Conservation (phyloP, 2,113 vertebrate genomes). For the Nibea coibor region DNA sequence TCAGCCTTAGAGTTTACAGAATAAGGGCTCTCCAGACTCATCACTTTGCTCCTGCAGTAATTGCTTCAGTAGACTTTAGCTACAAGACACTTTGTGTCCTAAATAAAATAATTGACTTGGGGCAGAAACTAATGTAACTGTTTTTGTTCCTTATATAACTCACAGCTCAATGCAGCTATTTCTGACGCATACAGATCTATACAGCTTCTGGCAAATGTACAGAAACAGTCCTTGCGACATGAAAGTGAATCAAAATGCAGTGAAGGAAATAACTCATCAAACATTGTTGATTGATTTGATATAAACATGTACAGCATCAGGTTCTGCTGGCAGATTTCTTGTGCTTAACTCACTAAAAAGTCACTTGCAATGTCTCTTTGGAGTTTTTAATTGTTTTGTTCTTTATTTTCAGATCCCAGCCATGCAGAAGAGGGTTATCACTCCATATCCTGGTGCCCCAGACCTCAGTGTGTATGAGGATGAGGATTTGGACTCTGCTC, state of each 20-base stretch:
- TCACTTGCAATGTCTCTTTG: not conserved
- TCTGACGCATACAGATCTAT: not conserved
- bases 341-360: not conserved
- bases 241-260: not conserved
- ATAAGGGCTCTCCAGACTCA: not conserved
- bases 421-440: constrained; percentile 94
- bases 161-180: not conserved
- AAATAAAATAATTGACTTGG: not conserved
- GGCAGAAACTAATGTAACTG: not conserved
- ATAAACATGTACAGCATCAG: not conserved
- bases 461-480: constrained; percentile 90
- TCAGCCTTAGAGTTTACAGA: not conserved
- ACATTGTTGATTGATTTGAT: too few relatives aligned
- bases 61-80: too few relatives aligned
- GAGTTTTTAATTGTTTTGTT: not conserved
- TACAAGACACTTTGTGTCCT: not conserved
- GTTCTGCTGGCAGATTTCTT: not conserved
- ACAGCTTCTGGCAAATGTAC: not conserved
- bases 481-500: constrained; percentile 85
- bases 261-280: too few relatives aligned
- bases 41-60: not conserved
- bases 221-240: not conserved
- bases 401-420: constrained; percentile 89
- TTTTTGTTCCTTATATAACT: constrained; percentile 22
- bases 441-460: constrained; percentile 91